Evolutionary conservation across 2,888 invertebrate species (phyloP).

Genomic region (Acleris cristana): DNA sequence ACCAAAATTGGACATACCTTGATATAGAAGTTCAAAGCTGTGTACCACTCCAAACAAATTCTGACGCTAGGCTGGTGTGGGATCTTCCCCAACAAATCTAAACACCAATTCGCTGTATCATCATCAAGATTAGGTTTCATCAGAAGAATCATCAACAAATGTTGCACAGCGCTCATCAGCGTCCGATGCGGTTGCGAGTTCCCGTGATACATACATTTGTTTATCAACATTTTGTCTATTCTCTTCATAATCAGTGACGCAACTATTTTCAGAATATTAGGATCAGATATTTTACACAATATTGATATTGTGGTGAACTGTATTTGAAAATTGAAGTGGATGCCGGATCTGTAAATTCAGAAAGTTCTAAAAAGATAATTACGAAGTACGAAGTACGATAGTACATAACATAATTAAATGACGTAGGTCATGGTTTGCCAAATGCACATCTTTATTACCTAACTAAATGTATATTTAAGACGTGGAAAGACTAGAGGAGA

Average conservation of each 20-base stretch:
- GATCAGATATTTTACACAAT: conserved; percentile 56
- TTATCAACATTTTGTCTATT: conserved; percentile 61
- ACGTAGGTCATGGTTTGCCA: too few relatives aligned
- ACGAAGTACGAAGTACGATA: too few relatives aligned
- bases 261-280: conserved; percentile 52
- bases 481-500: too few relatives aligned
- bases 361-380: neutral
- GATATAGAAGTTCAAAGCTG: conserved; percentile 61
- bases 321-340: conserved; percentile 64
- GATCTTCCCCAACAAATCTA: conserved; percentile 61
- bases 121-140: conserved; percentile 50
- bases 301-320: conserved; percentile 56
- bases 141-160: conserved; percentile 58
- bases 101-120: conserved; percentile 57
- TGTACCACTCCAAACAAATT: conserved; percentile 71
- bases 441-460: too few relatives aligned
- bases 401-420: too few relatives aligned
- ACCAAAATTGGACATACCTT: conserved; percentile 53
- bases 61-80: conserved; percentile 73
- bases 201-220: conserved; percentile 72
- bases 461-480: too few relatives aligned
- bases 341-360: conserved; percentile 55
- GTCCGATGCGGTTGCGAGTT: conserved; percentile 68
- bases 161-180: conserved; percentile 65
- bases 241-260: conserved; percentile 57